phyloP scores from a whole-genome alignment of 2,888 invertebrate species.

The Acleris holmiana region DNA sequence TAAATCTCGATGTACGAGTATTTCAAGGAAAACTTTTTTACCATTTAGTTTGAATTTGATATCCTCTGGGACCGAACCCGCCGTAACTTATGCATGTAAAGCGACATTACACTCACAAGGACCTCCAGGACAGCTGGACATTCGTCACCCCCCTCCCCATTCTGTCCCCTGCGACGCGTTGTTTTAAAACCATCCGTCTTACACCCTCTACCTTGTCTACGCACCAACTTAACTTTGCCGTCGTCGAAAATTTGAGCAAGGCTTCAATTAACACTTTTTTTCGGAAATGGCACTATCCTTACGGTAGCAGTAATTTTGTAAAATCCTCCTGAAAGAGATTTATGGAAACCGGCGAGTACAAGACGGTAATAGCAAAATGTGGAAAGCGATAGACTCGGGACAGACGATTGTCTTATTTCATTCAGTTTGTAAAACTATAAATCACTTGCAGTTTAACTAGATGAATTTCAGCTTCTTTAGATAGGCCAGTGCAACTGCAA shows the following conservation, averaged over 20 bases:
- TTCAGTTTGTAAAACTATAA: constrained; percentile 9
- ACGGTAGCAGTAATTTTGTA: constrained; percentile 19
- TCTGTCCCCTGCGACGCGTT: constrained; percentile 26
- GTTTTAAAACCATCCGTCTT: constrained; percentile 38
- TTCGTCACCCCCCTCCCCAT: constrained; percentile 18
- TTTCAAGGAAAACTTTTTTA: neutral
- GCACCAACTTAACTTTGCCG: constrained; percentile 16
- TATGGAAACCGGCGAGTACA: constrained; percentile 24
- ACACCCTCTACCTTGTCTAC: constrained; percentile 16
- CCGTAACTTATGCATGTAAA: constrained; percentile 32
- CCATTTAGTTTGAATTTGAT: constrained; percentile 11
- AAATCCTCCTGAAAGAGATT: constrained; percentile 28
- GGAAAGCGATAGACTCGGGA: constrained; percentile 16
- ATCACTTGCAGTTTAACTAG: constrained; percentile 10
- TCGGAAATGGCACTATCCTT: neutral
- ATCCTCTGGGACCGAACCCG: constrained; percentile 14
- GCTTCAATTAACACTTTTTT: neutral
- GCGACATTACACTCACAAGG: constrained; percentile 19
- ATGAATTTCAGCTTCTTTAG: neutral
- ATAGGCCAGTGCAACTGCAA: neutral
- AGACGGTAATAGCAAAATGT: constrained; percentile 26
- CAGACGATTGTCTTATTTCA: constrained; percentile 1
- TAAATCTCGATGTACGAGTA: no score
- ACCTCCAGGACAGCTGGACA: constrained; percentile 18
- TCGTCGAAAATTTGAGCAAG: constrained; percentile 7